Percentiles rank a stretch among this genome's conserved stretches.
These are phyloP conservation scores for Dasysyrphus albostriatus DNA, from an alignment of 2,888 invertebrate species.

Conservation along the genomic window DNA sequence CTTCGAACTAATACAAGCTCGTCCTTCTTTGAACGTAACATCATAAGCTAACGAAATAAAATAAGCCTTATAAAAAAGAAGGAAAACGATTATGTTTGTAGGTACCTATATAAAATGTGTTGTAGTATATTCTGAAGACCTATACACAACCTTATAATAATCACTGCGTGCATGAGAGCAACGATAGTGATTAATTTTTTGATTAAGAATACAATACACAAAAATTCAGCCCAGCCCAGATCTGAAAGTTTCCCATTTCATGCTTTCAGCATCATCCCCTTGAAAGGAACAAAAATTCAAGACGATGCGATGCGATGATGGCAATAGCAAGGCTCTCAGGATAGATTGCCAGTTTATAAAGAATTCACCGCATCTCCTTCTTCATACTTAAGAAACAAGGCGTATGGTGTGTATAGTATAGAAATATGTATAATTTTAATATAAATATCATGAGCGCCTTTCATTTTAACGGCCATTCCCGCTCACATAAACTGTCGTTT, in stretches of 20 bases:
- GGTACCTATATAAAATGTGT: neutral
- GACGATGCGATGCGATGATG: neutral
- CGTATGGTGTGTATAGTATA: neutral
- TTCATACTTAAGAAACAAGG: constrained; percentile 8
- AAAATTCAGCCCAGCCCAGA: neutral
- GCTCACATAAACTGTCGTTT: constrained; percentile 70
- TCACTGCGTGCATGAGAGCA: constrained; percentile 55
- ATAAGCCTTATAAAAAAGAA: neutral
- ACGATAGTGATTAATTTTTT: constrained; percentile 71
- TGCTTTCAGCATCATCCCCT: constrained; percentile 4
- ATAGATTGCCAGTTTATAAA: constrained; percentile 63
- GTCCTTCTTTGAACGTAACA: neutral
- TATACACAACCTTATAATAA: constrained; percentile 39
- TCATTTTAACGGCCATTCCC: constrained; percentile 66
- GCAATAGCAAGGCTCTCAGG: constrained; percentile 11
- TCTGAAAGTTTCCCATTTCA: constrained; percentile 44
- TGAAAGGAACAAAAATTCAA: constrained; percentile 22
- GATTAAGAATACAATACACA: constrained; percentile 49
- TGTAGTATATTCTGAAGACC: neutral
- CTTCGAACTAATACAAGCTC: constrained; percentile 48
- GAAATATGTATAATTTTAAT: constrained; percentile 71
- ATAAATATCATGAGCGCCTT: constrained; percentile 74
- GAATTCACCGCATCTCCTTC: constrained; percentile 20
- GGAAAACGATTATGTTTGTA: neutral
- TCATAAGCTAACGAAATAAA: neutral